Percentiles rank a stretch among this genome's conserved stretches.
Conservation (phyloP, 2,888 invertebrate species). For the Andrena haemorrhoa region DNA sequence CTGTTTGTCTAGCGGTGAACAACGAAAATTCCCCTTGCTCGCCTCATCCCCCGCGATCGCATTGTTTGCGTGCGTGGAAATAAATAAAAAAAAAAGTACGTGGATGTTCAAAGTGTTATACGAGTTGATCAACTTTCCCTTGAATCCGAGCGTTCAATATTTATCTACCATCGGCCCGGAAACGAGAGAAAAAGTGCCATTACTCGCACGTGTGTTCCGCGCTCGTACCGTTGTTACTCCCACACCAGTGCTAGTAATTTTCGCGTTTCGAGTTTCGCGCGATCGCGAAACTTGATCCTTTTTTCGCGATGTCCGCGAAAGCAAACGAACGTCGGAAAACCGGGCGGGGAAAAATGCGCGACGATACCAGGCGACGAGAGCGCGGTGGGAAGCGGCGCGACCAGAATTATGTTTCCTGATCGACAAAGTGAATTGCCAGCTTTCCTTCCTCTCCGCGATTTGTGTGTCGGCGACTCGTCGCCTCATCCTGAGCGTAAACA, state of each 20-base stretch:
- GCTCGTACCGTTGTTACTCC: constrained; percentile 23
- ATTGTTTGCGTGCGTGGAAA: not conserved
- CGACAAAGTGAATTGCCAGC: constrained; percentile 30
- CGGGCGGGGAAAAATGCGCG: constrained; percentile 1
- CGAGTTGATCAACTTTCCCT: constrained; percentile 11
- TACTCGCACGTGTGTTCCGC: constrained; percentile 7
- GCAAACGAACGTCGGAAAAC: not conserved
- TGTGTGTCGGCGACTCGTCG: constrained; percentile 18
- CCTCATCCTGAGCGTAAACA: not conserved
- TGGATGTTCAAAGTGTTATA: not conserved
- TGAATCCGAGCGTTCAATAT: constrained; percentile 25
- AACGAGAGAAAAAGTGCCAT: constrained; percentile 13
- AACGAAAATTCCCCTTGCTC: not conserved
- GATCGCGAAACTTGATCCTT: not conserved
- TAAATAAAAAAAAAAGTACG: no score
- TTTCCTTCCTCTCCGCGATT: constrained; percentile 21
- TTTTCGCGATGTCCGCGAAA: not conserved
- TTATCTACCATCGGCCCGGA: constrained; percentile 6
- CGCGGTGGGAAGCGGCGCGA: constrained; percentile 1
- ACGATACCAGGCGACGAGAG: not conserved
- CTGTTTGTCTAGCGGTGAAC: not conserved
- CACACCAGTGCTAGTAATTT: constrained; percentile 11
- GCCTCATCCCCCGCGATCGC: not conserved
- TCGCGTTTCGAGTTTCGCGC: constrained; percentile 11
- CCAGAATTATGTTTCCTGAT: constrained; percentile 20